Conservation (phyloP, 30 jellyfish, hydroid and myxozoan genomes). For the Hydra vulgaris region DNA sequence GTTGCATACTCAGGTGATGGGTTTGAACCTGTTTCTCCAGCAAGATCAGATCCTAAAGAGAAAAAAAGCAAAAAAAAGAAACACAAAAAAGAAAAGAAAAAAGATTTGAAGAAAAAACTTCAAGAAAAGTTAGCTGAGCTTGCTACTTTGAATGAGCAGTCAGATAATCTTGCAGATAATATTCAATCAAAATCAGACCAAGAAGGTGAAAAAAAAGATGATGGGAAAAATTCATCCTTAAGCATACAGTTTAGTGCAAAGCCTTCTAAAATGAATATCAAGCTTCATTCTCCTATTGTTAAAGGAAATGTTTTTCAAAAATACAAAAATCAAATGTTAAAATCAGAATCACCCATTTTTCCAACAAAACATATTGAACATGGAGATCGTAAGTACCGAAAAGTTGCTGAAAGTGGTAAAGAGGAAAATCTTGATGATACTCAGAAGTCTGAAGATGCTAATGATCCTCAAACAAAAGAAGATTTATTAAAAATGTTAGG, state of each 20-base stretch:
- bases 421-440: constrained; percentile 15
- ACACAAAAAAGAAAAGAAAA: constrained; percentile 17
- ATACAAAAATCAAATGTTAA: constrained; percentile 25
- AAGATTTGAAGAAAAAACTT: constrained; percentile 18
- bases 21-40: constrained; percentile 26
- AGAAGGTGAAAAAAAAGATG: not conserved
- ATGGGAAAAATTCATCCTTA: not conserved
- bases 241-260: constrained; percentile 18
- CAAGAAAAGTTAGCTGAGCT: constrained; percentile 29
- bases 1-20: constrained; percentile 9
- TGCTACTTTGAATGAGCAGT: constrained; percentile 29
- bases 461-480: constrained; percentile 25
- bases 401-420: constrained; percentile 31
- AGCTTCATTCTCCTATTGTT: constrained; percentile 26
- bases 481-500: constrained; percentile 30
- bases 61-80: constrained; percentile 15
- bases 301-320: constrained; percentile 34
- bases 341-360: constrained; percentile 18
- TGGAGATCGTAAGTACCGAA: constrained; percentile 32
- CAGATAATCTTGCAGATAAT: not conserved
- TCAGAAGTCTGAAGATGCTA: not conserved
- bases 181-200: not conserved
- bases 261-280: constrained; percentile 28
- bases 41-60: constrained; percentile 1
- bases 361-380: constrained; percentile 25